Base-by-base conservation (phyloP, 2,888 invertebrate species). In the Lordiphosa andalusiaca region DNA sequence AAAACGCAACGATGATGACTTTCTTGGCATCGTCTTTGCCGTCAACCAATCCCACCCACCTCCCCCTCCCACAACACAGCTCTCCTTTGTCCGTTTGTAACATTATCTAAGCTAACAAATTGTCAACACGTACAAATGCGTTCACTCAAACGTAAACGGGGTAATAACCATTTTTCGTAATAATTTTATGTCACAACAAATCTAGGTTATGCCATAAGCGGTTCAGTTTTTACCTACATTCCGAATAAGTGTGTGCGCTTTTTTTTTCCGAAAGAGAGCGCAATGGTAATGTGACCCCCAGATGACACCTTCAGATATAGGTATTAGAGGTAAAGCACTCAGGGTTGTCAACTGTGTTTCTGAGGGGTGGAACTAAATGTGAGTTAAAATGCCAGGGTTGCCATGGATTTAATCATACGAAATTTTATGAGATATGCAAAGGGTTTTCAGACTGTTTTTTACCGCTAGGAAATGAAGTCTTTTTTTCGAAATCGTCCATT, bases 111-210 rank as follows among this genome's bases (percentile, higher is more conserved):
- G 76, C 72, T 75, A 85, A 84, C 83, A 87, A 87, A 87, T 87
- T 86, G 81, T 85, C 86, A 85, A 84, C 87, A 87, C 87, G 87
- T 87, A 85, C 85, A 76, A 86, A 86, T 85, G 80, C 85, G 84
- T 85, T 87, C 85, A 85, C 76, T 87, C 86, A 87, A 86, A 87
- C 78, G 78, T 85, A 87, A 87, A 86, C 86, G 86, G 84, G 84
- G 87, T 86, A 87, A 87, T 87, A 87, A 87, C 76, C 84, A 85
- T 86, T 85, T 86, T 84, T 77, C 73, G 75, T 80, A 72, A 84
- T 84, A 86, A 85, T 87, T 83, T 81, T 74, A 73, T 84, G 85
- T 86, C 85, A 84, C 73, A 84, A 82, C 82, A 86, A 86, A 86
- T 86, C 87, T 86, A 71, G 85, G 84, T 86, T 84, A 83, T 69